Evolutionary conservation across 2,888 invertebrate species (phyloP), one percentile per base, ranked within the genome.

Genomic region (Frankliniella intonsa): DNA sequence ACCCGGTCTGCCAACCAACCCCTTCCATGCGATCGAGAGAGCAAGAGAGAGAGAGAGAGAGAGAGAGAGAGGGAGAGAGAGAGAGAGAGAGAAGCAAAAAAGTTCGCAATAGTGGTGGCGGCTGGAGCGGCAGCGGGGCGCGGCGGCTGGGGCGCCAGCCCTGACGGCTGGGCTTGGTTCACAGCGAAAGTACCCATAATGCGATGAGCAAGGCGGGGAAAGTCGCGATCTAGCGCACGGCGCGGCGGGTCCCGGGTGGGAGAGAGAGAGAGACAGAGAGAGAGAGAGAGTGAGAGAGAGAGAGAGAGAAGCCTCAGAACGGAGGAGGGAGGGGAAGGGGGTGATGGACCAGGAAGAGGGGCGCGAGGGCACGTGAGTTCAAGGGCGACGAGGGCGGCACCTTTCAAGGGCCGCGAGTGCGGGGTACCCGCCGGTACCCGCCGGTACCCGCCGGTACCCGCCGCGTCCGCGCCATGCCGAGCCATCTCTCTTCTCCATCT

Each of bases 31-130:
- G 55, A 14, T 5, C 9, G 55, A 55, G 55, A 55, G 55, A 55
- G 55, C 9, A 12, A 69, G n/a, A 69, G 69, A 69, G n/a, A 69
- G 69, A 69, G 69, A 69, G 69, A 65, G 65, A 65, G 65, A 65
- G 65, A 65, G 65, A 65, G 65, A 65, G 65, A 65, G 19, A 65
- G 69, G n/a, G 69, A n/a, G n/a, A 69, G n/a, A 69, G n/a, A 69
- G n/a, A 22, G n/a, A 22, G 69, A 69, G n/a, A n/a, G 69, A 69
- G 55, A 55, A 62, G 17, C 11, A 38, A 38, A 38, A 38, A 38
- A 38, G 38, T 38, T 38, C 38, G 38, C 38, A 38, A 38, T 62
- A 17, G n/a, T 62, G 62, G 62, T 38, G 38, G 62, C 62, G 19
- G 51, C 51, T 9, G 55, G 55, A 55, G 55, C 14, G 55, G 55